Conservation (phyloP, 2,797 vertebrate species). For the Gymnodraco acuticeps region DNA sequence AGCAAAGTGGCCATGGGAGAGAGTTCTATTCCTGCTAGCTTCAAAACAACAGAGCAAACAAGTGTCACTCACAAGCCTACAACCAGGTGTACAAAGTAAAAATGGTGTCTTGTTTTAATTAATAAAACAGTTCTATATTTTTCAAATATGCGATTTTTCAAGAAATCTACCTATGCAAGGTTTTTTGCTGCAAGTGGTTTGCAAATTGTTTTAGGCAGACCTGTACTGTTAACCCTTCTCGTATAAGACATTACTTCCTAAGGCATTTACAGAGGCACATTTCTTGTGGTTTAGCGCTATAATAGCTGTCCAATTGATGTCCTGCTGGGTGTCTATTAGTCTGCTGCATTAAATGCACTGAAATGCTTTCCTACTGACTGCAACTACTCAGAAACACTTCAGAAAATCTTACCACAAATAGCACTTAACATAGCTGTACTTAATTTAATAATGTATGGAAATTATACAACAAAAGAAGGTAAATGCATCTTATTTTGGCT, state of each 20-base stretch:
- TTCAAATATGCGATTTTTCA: constrained; percentile 47
- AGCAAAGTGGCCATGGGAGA: constrained; percentile 80
- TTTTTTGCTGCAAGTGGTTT: constrained; percentile 77
- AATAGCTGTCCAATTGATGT: constrained; percentile 85
- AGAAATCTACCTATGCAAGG: constrained; percentile 57
- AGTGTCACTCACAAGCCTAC: constrained; percentile 69
- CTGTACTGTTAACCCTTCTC: constrained; percentile 84
- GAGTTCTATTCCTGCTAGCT: constrained; percentile 64
- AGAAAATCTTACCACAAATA: constrained; percentile 62
- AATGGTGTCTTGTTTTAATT: constrained; percentile 56
- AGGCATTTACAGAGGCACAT: constrained; percentile 82
- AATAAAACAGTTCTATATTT: constrained; percentile 65
- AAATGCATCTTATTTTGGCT: constrained; percentile 45
- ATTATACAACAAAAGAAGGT: constrained; percentile 44
- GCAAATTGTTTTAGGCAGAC: constrained; percentile 74
- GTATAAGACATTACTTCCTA: constrained; percentile 72
- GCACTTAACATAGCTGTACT: constrained; percentile 57
- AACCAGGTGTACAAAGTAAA: constrained; percentile 55
- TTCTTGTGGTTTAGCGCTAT: constrained; percentile 79
- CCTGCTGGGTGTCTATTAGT: constrained; percentile 87
- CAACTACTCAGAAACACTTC: constrained; percentile 87
- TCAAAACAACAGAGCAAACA: constrained; percentile 77
- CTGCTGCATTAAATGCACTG: constrained; percentile 77
- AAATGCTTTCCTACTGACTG: constrained; percentile 84
- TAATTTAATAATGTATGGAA: constrained; percentile 54